phyloP scores from a whole-genome alignment of 2,113 vertebrate species.

The Panthera leo region DNA sequence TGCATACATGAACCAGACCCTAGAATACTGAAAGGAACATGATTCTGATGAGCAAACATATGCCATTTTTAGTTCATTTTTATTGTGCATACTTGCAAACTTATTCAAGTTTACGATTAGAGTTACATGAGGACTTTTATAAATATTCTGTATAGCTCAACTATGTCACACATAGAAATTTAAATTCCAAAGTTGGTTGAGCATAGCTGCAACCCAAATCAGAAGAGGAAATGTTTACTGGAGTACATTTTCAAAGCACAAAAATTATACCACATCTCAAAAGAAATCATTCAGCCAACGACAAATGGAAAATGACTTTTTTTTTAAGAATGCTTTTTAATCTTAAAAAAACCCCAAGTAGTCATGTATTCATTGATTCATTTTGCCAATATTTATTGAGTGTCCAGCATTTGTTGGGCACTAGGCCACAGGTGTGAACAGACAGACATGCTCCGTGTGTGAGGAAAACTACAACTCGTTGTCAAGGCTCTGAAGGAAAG shows the following conservation, averaged over 20 bases:
- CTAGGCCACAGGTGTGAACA: neutral
- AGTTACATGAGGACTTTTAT: constrained; percentile 65
- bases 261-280: neutral
- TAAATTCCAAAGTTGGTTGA: constrained; percentile 53
- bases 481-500: neutral
- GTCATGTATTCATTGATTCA: neutral
- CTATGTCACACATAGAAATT: constrained; percentile 32
- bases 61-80: constrained; percentile 66
- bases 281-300: constrained; percentile 44
- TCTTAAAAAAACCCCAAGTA: neutral
- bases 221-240: neutral
- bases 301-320: constrained; percentile 2
- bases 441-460: neutral
- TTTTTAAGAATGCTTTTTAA: neutral
- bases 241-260: neutral
- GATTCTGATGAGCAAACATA: constrained; percentile 75
- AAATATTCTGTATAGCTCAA: constrained; percentile 65
- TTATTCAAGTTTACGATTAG: constrained; percentile 72
- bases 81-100: constrained; percentile 61
- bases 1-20: constrained; percentile 54
- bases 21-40: constrained; percentile 64
- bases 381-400: neutral
- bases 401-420: neutral
- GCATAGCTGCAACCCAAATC: constrained; percentile 20
- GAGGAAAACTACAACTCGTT: neutral